Conservation (phyloP, 2,888 invertebrate species). For the Ophioninae sp. region DNA sequence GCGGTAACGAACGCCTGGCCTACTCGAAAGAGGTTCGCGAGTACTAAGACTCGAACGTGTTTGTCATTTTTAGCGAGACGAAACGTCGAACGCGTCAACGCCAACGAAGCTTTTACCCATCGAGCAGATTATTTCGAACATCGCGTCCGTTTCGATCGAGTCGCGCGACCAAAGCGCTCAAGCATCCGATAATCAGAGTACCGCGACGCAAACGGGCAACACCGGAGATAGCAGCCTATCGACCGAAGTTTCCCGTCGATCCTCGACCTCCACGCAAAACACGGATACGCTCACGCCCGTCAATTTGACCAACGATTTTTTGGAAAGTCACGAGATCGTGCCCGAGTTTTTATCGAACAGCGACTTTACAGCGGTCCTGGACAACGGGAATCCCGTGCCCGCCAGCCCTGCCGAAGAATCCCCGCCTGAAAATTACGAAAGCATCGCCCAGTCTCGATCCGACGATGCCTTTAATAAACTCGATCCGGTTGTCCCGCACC, state of each 20-base stretch:
- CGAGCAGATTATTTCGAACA: slow-evolving; percentile 79
- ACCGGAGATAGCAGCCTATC: slow-evolving; percentile 65
- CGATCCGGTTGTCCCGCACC: background rate
- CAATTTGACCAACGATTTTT: slow-evolving; percentile 73
- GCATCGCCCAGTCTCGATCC: background rate
- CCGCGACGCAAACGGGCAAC: slow-evolving; percentile 24
- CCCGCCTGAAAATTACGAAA: background rate
- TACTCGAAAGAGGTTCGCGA: background rate
- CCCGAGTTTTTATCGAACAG: slow-evolving; percentile 59
- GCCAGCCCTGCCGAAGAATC: slow-evolving; percentile 32
- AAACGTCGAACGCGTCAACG: slow-evolving; percentile 78
- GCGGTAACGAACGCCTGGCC: too few species aligned
- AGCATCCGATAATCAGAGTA: slow-evolving; percentile 68
- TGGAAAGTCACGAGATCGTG: slow-evolving; percentile 73
- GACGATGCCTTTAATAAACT: slow-evolving; percentile 20
- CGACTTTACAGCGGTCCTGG: slow-evolving; percentile 59
- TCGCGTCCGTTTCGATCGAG: slow-evolving; percentile 73
- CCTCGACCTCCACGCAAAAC: slow-evolving; percentile 79
- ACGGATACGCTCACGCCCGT: slow-evolving; percentile 78
- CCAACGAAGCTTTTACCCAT: slow-evolving; percentile 79
- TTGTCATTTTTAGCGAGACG: slow-evolving; percentile 78
- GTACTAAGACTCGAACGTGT: background rate
- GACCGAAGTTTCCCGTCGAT: slow-evolving; percentile 76
- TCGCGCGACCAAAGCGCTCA: slow-evolving; percentile 69
- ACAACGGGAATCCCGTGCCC: slow-evolving; percentile 55